Base-by-base conservation (phyloP, 2,888 invertebrate species). In the Abrostola tripartita region DNA sequence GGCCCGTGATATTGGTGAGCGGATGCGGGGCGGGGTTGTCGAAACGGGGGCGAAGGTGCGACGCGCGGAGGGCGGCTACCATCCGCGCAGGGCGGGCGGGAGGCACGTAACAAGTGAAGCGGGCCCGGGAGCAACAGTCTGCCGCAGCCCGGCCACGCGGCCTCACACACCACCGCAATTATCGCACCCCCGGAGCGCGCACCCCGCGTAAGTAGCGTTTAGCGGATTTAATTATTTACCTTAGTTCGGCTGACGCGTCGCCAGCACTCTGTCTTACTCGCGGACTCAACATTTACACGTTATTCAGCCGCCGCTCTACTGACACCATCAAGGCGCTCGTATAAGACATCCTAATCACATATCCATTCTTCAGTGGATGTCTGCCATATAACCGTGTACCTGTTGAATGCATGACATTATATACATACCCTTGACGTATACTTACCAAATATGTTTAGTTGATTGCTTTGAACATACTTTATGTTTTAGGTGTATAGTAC, bases 41-140 rank as follows among this genome's bases (percentile, higher is more conserved):
- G 82, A 81, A 84, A 79, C 81, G 83, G 86, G 84, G 83, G 82
- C 65, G 81, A 76, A 75, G 76, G 72, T 81, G 79, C 76, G 79
- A 83, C 67, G 81, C 76, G 85, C 80, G 78, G 82, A 81, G 85
- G 85, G 84, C 78, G 81, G 76, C 77, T 79, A 80, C 74, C 83
- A 76, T 83, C 81, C 84, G 88, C 86, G 88, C 88, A 86, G 89
- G 89, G 88, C 86, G 86, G 88, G 90, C 86, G 91, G 91, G 90
- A 83, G 90, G 92, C 91, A 92, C 89, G 94, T 94, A 94, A 94
- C 94, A 94, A 94, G 94, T 93, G 92, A 93, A 92, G 91, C 92
- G 92, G 90, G 86, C 94, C 94, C 89, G 93, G 94, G 94, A 93
- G 94, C 94, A 94, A 94, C 94, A 94, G 94, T 94, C 93, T 94